phyloP scores from a whole-genome alignment of 2,113 vertebrate genomes.

The Podilymbus podiceps region DNA sequence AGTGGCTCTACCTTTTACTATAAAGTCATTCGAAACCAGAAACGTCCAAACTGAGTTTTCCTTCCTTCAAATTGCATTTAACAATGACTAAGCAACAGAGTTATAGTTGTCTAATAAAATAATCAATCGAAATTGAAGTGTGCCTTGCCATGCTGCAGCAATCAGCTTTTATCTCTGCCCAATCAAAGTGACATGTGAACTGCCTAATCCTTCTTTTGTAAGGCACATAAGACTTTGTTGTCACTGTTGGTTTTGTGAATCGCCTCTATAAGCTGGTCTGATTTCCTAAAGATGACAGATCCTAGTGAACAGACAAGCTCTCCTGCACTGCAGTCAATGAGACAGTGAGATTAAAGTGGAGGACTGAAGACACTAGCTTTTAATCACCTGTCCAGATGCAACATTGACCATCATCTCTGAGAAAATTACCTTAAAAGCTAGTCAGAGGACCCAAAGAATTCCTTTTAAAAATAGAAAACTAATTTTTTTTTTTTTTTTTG shows the following conservation, averaged over 20 bases:
- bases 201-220: conserved; percentile 91
- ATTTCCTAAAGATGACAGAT: conserved; percentile 90
- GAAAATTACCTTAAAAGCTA: conserved; percentile 80
- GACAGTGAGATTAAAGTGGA: conserved; percentile 79
- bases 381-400: conserved; percentile 84
- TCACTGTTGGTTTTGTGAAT: conserved; percentile 92
- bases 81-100: conserved; percentile 70
- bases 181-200: conserved; percentile 91
- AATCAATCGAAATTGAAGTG: conserved; percentile 83
- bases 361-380: conserved; percentile 74
- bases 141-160: conserved; percentile 82
- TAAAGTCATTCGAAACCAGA: background rate
- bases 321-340: conserved; percentile 64
- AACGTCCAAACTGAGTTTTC: conserved; percentile 56
- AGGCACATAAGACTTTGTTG: conserved; percentile 86
- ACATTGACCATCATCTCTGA: conserved; percentile 74
- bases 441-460: conserved; percentile 77
- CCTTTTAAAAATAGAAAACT: conserved; percentile 25
- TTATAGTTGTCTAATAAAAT: conserved; percentile 78
- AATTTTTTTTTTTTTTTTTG: background rate
- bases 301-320: conserved; percentile 74
- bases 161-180: conserved; percentile 90
- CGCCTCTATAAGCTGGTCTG: conserved; percentile 85
- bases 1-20: background rate
- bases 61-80: conserved; percentile 47